Evolutionary conservation across 2,797 vertebrate genomes (phyloP).

Genomic region (Sciurus carolinensis): DNA sequence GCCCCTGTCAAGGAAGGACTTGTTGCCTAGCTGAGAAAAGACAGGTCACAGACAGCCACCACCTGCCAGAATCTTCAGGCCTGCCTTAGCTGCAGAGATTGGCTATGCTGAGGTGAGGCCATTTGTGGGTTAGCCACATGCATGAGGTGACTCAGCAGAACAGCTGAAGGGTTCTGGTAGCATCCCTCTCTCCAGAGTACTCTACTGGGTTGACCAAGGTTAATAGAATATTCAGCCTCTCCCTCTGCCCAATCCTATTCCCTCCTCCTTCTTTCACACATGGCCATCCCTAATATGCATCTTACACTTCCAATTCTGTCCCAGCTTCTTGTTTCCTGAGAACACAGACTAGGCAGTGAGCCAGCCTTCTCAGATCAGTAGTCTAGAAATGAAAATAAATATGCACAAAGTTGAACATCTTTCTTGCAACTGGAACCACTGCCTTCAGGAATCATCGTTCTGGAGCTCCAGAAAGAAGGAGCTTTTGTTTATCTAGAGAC

Average conservation of each 20-base stretch:
- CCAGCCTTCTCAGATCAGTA: not conserved
- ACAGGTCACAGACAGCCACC: not conserved
- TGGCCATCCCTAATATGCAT: not conserved
- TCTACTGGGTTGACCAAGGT: not conserved
- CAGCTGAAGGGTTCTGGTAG: not conserved
- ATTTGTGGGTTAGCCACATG: not conserved
- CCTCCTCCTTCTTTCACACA: not conserved
- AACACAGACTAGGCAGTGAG: not conserved
- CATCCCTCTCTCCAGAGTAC: not conserved
- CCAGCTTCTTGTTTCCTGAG: not conserved
- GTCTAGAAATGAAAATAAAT: constrained; percentile 40
- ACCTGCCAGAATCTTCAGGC: not conserved
- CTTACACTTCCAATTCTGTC: not conserved
- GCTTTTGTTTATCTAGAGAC: not conserved
- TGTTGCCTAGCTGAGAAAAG: not conserved
- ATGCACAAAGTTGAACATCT: not conserved
- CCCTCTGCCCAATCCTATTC: not conserved
- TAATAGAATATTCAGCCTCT: not conserved
- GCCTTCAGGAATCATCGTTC: not conserved
- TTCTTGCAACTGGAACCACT: not conserved
- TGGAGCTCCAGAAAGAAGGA: constrained; percentile 36
- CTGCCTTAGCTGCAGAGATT: not conserved
- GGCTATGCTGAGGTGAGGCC: not conserved
- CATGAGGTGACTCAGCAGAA: not conserved
- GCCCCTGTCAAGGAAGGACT: not conserved